Evolutionary conservation across 2,888 invertebrate species (phyloP).

Genomic region (Phrixothrix hirtus): DNA sequence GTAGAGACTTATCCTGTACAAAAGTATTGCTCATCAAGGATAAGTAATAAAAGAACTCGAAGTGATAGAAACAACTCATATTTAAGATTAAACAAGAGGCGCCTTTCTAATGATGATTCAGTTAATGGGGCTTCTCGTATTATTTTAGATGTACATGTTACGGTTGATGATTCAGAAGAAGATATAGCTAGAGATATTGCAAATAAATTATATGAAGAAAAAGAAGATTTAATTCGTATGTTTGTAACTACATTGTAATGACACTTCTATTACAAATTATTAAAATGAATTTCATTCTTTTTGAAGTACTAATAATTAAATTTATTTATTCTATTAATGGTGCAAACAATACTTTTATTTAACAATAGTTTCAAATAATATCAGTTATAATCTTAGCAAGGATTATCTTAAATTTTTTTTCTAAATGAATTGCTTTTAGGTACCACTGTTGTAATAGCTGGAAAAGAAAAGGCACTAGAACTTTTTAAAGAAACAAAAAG

Average conservation of each 20-base stretch:
- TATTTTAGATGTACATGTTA: constrained; percentile 64
- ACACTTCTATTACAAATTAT: no score
- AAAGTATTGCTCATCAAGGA: constrained; percentile 49
- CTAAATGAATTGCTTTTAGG: constrained; percentile 60
- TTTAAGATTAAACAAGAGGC: constrained; percentile 61
- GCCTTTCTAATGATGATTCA: constrained; percentile 39
- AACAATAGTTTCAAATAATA: background rate
- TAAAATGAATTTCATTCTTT: no score
- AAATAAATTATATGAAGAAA: constrained; percentile 73
- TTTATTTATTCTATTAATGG: background rate
- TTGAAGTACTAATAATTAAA: no score
- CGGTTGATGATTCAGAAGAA: constrained; percentile 59
- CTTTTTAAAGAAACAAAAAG: constrained; percentile 79
- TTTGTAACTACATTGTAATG: no score
- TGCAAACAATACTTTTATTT: background rate
- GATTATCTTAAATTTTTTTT: no score
- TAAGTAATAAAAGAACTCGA: constrained; percentile 62
- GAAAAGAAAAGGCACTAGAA: constrained; percentile 73
- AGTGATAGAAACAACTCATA: constrained; percentile 64
- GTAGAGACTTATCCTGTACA: constrained; percentile 80
- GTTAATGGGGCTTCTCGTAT: constrained; percentile 61
- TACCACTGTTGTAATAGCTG: constrained; percentile 71
- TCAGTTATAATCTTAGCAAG: no score
- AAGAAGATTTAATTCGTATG: constrained; percentile 73
- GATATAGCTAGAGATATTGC: constrained; percentile 73